phyloP scores from a whole-genome alignment of 2,888 invertebrate species.

The Erannis defoliaria region DNA sequence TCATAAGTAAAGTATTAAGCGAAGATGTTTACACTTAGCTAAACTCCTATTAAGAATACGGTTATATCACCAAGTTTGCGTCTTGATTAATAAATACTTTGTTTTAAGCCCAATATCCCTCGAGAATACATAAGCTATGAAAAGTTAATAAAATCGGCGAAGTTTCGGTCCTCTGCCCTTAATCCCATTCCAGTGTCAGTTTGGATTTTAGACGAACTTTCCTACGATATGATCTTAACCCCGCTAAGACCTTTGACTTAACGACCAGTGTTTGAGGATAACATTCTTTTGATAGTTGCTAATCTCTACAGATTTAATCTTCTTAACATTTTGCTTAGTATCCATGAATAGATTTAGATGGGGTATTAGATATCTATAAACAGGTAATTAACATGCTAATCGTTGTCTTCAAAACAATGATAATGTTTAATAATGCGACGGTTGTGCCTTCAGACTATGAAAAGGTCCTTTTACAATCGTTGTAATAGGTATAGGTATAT shows the following conservation, averaged over 20 bases:
- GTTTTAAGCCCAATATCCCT: conserved; percentile 47
- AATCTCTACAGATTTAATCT: conserved; percentile 25
- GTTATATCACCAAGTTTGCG: conserved; percentile 34
- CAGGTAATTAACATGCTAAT: conserved; percentile 43
- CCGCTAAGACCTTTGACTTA: conserved; percentile 42
- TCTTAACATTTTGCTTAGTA: conserved; percentile 19
- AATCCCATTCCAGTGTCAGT: conserved; percentile 62
- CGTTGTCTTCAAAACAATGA: conserved; percentile 31
- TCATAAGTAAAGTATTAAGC: conserved; percentile 25
- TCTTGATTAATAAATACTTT: conserved; percentile 51
- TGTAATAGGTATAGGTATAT: too few relatives aligned
- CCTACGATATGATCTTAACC: conserved; percentile 55
- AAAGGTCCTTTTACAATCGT: conserved; percentile 7
- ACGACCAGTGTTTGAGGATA: conserved; percentile 34
- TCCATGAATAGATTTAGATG: conserved; percentile 35
- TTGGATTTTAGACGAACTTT: conserved; percentile 61
- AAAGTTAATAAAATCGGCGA: conserved; percentile 64
- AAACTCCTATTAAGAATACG: conserved; percentile 26
- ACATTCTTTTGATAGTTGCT: conserved; percentile 34
- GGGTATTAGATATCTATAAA: conserved; percentile 39
- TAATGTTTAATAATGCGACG: conserved; percentile 30
- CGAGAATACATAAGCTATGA: conserved; percentile 60
- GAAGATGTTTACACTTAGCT: conserved; percentile 28
- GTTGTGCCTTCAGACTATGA: conserved; percentile 8
- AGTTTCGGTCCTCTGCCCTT: conserved; percentile 62